Evolutionary conservation across 1,140 invertebrate species (phyloP).

Genomic region (Saccostrea glomerata): DNA sequence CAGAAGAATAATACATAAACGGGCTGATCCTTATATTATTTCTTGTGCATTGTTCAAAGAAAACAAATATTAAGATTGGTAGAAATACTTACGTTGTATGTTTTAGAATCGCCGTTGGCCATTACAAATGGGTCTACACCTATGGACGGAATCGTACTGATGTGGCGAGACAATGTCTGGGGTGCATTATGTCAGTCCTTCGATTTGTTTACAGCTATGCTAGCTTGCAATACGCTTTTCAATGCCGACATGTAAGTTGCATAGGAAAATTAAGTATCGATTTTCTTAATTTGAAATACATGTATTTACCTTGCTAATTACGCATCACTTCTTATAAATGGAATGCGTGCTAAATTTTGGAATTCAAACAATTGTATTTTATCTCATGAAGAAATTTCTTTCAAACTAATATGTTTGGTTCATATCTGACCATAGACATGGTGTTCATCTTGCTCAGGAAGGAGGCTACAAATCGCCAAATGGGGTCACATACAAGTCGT

Average conservation of each 20-base stretch:
- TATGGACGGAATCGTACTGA: neutral
- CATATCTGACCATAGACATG: neutral
- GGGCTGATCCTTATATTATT: too few species aligned
- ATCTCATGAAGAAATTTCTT: too few species aligned
- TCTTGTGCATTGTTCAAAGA: too few species aligned
- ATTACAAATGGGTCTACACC: neutral
- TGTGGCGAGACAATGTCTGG: constrained; percentile 1
- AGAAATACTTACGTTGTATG: neutral
- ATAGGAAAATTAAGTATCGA: neutral
- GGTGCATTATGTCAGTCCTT: neutral
- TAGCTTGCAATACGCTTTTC: constrained; percentile 4
- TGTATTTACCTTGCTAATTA: too few species aligned
- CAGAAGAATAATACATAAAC: too few species aligned
- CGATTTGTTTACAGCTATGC: neutral
- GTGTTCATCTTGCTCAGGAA: neutral
- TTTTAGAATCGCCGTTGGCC: neutral
- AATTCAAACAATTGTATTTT: too few species aligned
- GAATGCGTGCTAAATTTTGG: too few species aligned
- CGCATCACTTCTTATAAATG: too few species aligned
- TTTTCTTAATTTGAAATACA: too few species aligned
- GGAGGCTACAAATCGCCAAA: neutral
- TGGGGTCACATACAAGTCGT: neutral
- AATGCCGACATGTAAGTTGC: neutral
- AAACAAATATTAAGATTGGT: too few species aligned
- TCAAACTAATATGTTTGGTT: too few species aligned